Evolutionary conservation across 2,113 vertebrate genomes (phyloP).

Genomic region (Egretta garzetta): DNA sequence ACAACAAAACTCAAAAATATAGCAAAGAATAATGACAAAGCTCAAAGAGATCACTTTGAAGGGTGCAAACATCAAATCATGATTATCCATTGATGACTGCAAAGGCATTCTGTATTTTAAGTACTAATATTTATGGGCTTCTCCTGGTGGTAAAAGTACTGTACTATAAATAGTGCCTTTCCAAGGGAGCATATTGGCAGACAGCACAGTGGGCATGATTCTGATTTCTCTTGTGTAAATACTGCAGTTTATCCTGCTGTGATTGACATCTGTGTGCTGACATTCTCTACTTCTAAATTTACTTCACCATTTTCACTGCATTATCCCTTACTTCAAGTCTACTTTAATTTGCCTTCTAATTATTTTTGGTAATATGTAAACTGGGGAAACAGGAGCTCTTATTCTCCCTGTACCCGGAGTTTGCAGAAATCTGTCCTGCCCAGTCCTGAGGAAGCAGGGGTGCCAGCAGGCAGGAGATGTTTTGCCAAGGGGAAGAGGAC

Average conservation of each 20-base stretch:
- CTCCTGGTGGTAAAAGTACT: not conserved
- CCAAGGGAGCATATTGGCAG: not conserved
- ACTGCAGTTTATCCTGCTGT: not conserved
- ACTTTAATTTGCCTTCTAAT: not conserved
- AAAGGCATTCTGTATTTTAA: not conserved
- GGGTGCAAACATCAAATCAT: not conserved
- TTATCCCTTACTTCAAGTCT: not conserved
- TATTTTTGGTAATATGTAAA: not conserved
- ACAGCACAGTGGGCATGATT: not conserved
- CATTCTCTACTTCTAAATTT: not conserved
- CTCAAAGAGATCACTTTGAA: not conserved
- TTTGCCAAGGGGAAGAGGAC: not conserved
- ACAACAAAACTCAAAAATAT: not conserved
- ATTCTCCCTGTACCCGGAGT: not conserved
- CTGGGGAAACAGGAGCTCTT: not conserved
- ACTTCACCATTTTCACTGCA: not conserved
- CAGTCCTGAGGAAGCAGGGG: not conserved
- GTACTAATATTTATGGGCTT: not conserved
- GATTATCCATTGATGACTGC: not conserved
- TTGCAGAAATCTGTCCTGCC: not conserved
- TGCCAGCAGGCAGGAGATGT: not conserved
- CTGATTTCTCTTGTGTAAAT: not conserved
- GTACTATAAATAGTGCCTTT: not conserved
- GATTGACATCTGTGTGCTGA: not conserved
- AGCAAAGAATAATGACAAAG: not conserved